These are phyloP conservation scores for Ptilonorhynchus violaceus DNA, from an alignment of 2,113 vertebrate genomes.

Conservation along the genomic window DNA sequence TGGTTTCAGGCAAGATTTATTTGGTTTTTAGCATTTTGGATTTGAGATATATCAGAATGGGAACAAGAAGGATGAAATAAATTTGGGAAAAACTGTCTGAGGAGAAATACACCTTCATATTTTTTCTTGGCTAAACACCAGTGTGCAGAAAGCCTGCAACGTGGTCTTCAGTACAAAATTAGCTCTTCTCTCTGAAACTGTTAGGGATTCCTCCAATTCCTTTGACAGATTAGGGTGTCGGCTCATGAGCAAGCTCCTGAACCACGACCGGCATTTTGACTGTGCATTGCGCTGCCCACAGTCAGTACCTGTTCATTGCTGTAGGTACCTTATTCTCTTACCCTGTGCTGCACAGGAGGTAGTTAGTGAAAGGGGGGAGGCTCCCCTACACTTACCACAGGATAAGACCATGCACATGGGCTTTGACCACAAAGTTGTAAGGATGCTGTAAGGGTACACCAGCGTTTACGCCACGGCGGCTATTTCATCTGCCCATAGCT, in stretches of 20 bases:
- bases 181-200: background rate
- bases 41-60: background rate
- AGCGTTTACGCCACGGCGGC: accelerated
- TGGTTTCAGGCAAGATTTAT: slow-evolving; percentile 13
- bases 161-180: background rate
- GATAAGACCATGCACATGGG: background rate
- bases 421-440: background rate
- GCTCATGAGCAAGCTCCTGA: background rate
- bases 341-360: background rate
- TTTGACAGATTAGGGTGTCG: background rate
- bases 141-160: background rate
- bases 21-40: background rate
- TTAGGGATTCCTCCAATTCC: background rate
- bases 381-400: background rate
- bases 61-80: background rate
- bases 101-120: background rate
- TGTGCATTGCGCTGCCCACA: background rate
- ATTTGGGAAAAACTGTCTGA: background rate
- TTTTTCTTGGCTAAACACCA: background rate
- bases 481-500: background rate
- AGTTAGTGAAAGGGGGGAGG: background rate
- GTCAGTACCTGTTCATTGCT: background rate
- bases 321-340: background rate
- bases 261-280: background rate
- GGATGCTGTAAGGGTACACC: background rate